Evolutionary conservation across 2,113 vertebrate species (phyloP).

Genomic region (Rhinopomastus cyanomelas): DNA sequence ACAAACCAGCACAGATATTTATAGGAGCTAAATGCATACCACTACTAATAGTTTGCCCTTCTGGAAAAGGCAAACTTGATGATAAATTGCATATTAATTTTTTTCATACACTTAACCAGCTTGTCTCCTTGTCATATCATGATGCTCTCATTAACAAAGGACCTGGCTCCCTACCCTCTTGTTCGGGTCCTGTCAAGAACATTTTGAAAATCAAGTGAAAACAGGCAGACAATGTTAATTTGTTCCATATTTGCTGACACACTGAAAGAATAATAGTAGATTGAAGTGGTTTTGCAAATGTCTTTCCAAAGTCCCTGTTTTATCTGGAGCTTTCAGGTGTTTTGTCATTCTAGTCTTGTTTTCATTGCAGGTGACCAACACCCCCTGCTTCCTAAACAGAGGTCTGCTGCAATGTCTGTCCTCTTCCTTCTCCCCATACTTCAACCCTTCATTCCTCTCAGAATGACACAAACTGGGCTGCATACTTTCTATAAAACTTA

Average conservation of each 20-base stretch:
- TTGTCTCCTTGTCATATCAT: neutral
- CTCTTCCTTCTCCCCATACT: too few relatives aligned
- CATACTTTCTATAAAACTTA: neutral
- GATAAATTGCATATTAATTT: neutral
- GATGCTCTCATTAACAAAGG: constrained; percentile 4
- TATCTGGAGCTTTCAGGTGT: neutral
- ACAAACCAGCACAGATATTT: neutral
- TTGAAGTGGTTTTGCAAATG: constrained; percentile 25
- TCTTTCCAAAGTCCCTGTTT: neutral
- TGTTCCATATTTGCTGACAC: neutral
- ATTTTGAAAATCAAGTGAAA: constrained; percentile 25
- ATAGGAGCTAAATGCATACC: neutral
- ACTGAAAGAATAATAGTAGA: neutral
- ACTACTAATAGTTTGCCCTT: neutral
- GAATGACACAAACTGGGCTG: neutral
- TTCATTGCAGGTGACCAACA: neutral
- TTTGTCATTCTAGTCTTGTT: constrained; percentile 32
- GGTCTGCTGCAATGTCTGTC: neutral
- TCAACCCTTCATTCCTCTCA: neutral
- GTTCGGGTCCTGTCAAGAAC: neutral
- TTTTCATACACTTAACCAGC: neutral
- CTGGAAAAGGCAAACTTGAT: neutral
- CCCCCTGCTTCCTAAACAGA: neutral
- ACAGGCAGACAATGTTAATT: constrained; percentile 7
- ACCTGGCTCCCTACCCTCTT: neutral